Conservation (phyloP, 1,140 invertebrate genomes). For the Lucilia cuprina region DNA sequence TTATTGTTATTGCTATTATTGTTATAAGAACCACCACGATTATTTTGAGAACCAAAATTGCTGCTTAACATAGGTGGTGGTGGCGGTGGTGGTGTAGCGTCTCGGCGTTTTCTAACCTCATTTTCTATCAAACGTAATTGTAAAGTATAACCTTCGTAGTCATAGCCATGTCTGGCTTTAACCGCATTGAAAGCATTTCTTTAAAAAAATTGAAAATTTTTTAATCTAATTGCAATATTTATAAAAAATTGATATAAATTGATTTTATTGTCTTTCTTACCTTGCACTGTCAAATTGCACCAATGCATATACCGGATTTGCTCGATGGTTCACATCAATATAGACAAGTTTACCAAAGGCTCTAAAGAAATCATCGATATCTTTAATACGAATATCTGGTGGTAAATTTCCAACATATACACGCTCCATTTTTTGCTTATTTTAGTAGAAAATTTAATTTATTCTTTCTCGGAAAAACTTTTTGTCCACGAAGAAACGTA, state of each 20-base stretch:
- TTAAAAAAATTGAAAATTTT: neutral
- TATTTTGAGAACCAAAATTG: neutral
- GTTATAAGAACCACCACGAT: constrained; percentile 64
- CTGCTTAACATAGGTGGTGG: neutral
- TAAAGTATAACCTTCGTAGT: constrained; percentile 97
- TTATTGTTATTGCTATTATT: constrained; percentile 58
- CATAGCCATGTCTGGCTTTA: constrained; percentile 93
- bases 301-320: constrained; percentile 98
- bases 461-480: neutral
- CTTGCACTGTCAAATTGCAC: constrained; percentile 98
- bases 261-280: constrained; percentile 66
- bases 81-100: neutral
- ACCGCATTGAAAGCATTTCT: constrained; percentile 99
- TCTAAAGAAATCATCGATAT: constrained; percentile 98
- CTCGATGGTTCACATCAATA: constrained; percentile 97
- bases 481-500: too few species aligned
- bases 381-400: constrained; percentile 96
- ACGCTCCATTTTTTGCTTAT: constrained; percentile 61
- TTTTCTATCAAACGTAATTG: constrained; percentile 87
- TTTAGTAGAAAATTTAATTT: neutral
- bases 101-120: constrained; percentile 18
- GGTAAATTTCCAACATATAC: constrained; percentile 99
- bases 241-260: neutral
- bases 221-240: neutral
- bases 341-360: constrained; percentile 99